Percentiles rank a stretch among this genome's conserved stretches.
Conservation (phyloP, 1,140 invertebrate species). For the Chionoecetes opilio region DNA sequence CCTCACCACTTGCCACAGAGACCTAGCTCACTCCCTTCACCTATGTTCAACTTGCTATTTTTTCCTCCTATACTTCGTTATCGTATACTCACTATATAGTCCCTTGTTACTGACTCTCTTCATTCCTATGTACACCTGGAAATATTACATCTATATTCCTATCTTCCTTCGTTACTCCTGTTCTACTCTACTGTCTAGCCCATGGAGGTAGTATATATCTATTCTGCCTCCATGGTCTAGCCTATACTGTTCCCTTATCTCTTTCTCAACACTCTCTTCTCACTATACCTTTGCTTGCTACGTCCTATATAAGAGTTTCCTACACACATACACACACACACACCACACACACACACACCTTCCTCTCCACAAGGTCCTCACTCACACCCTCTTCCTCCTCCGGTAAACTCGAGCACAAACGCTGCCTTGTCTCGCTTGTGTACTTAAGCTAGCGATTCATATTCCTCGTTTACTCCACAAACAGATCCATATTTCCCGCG, state of each 20-base stretch:
- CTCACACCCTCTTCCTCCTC: background rate
- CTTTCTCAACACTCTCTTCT: background rate
- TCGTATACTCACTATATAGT: too few relatives aligned
- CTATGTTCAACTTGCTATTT: background rate
- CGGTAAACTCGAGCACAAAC: background rate
- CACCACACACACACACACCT: too few relatives aligned
- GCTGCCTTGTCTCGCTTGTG: background rate
- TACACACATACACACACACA: too few relatives aligned
- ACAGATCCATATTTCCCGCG: background rate
- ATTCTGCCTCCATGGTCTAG: too few relatives aligned
- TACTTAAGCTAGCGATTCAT: constrained; percentile 1
- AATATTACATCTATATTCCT: too few relatives aligned
- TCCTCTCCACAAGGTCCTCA: too few relatives aligned
- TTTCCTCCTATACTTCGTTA: background rate
- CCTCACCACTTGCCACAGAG: too few relatives aligned
- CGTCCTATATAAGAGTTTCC: too few relatives aligned
- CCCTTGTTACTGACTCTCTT: background rate
- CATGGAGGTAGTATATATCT: too few relatives aligned
- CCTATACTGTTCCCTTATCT: background rate
- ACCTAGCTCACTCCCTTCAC: background rate
- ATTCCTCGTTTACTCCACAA: constrained; percentile 4
- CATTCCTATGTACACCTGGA: background rate
- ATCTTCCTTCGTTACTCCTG: too few relatives aligned
- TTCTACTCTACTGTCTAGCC: too few relatives aligned
- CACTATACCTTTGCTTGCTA: background rate